phyloP scores from a whole-genome alignment of 1,140 invertebrate species.

The Penaeus indicus region DNA sequence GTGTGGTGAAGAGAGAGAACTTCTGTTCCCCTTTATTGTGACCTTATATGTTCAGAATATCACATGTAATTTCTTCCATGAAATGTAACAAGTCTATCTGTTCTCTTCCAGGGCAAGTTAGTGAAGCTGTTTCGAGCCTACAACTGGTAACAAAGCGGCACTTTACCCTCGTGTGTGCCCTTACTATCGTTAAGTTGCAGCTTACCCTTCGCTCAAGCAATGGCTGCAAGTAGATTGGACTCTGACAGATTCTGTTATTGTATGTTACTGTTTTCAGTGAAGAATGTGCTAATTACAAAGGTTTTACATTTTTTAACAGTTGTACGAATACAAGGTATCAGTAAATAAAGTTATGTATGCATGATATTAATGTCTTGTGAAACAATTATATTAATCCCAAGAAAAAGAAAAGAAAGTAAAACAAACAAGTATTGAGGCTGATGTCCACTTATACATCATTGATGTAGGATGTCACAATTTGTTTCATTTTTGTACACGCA shows the following conservation, averaged over 20 bases:
- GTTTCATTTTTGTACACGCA: too few relatives aligned
- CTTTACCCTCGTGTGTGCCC: constrained; percentile 75
- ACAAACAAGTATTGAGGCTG: not conserved
- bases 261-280: constrained; percentile 68
- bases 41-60: not conserved
- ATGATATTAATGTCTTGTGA: too few relatives aligned
- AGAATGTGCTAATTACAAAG: too few relatives aligned
- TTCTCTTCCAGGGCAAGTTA: constrained; percentile 85
- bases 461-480: too few relatives aligned
- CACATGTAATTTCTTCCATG: not conserved
- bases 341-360: too few relatives aligned
- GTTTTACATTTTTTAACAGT: not conserved
- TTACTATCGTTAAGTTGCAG: constrained; percentile 70
- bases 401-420: too few relatives aligned
- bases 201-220: constrained; percentile 82
- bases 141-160: constrained; percentile 89
- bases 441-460: too few relatives aligned
- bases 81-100: constrained; percentile 35
- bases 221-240: constrained; percentile 93
- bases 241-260: constrained; percentile 81
- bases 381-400: too few relatives aligned
- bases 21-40: not conserved
- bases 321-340: too few relatives aligned
- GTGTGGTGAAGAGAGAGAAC: not conserved
- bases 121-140: constrained; percentile 89